Percentiles rank a stretch among this genome's conserved stretches.
These are phyloP conservation scores for Nemurella pictetii DNA, from an alignment of 2,888 invertebrate genomes.

Conservation along the genomic window DNA sequence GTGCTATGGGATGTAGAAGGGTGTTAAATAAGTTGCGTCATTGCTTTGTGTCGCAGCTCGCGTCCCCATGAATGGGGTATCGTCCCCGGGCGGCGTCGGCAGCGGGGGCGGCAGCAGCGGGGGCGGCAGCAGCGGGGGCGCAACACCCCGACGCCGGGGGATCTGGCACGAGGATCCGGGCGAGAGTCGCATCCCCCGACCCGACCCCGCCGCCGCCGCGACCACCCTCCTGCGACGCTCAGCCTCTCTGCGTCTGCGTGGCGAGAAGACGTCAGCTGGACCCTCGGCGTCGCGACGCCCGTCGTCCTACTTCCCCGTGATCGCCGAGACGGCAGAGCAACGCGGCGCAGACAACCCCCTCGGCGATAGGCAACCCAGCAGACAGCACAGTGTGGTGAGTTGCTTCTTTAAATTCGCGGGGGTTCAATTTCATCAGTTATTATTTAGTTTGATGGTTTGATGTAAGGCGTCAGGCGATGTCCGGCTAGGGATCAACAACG, in stretches of 20 bases:
- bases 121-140: background rate
- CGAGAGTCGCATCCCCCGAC: slow-evolving; percentile 45
- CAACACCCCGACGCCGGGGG: slow-evolving; percentile 13
- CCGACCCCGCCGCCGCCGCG: slow-evolving; percentile 45
- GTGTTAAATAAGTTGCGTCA: background rate
- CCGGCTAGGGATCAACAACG: background rate
- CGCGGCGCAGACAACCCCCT: background rate
- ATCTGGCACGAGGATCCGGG: slow-evolving; percentile 22
- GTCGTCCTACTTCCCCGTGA: slow-evolving; percentile 61
- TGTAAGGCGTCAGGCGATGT: no score
- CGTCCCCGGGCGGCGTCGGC: background rate
- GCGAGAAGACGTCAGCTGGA: slow-evolving; percentile 55
- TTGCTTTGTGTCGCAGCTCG: background rate
- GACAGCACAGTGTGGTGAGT: slow-evolving; percentile 6
- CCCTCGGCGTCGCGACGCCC: slow-evolving; percentile 59
- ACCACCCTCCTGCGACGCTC: slow-evolving; percentile 59
- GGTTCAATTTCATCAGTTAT: background rate
- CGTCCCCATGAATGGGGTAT: background rate
- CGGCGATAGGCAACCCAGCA: slow-evolving; percentile 11
- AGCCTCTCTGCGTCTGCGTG: slow-evolving; percentile 69
- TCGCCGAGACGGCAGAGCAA: slow-evolving; percentile 61
- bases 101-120: background rate
- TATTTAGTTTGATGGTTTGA: background rate
- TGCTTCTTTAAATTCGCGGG: background rate
- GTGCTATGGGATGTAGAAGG: no score